Conservation (phyloP, 1,140 invertebrate species). For the Drosophila lowei region DNA sequence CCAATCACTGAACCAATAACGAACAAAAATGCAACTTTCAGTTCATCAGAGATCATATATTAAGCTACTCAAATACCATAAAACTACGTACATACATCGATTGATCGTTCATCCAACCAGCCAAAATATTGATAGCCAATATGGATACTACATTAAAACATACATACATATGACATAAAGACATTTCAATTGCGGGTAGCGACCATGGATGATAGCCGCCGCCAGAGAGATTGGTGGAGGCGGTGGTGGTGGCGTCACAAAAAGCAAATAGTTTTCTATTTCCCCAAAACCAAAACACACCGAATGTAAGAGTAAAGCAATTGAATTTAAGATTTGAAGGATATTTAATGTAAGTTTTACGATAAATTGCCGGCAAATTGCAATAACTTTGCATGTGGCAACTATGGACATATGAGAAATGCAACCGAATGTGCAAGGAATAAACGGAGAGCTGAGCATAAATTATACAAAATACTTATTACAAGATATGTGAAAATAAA, state of each 20-base stretch:
- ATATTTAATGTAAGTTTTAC: constrained; percentile 75
- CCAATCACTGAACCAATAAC: constrained; percentile 62
- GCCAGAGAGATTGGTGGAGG: constrained; percentile 1
- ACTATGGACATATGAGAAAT: constrained; percentile 62
- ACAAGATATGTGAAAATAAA: constrained; percentile 75
- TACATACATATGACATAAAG: constrained; percentile 32
- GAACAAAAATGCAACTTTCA: constrained; percentile 46
- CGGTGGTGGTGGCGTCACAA: constrained; percentile 15
- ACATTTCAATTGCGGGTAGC: constrained; percentile 61
- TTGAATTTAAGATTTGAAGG: constrained; percentile 75
- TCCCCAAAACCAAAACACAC: constrained; percentile 35
- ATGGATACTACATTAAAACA: constrained; percentile 51
- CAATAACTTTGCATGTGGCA: constrained; percentile 39
- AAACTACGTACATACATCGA: constrained; percentile 45
- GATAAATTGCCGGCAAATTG: constrained; percentile 49
- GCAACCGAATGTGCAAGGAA: constrained; percentile 54
- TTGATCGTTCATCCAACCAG: constrained; percentile 52
- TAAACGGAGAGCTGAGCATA: constrained; percentile 52
- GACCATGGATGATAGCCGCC: constrained; percentile 31
- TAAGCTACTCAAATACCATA: not conserved
- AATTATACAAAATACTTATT: constrained; percentile 70
- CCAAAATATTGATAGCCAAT: constrained; percentile 79
- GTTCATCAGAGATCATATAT: constrained; percentile 30
- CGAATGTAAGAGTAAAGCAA: constrained; percentile 56
- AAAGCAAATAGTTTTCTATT: constrained; percentile 76